Base-by-base conservation (phyloP, 1,140 invertebrate species). In the Drosophila willistoni region DNA sequence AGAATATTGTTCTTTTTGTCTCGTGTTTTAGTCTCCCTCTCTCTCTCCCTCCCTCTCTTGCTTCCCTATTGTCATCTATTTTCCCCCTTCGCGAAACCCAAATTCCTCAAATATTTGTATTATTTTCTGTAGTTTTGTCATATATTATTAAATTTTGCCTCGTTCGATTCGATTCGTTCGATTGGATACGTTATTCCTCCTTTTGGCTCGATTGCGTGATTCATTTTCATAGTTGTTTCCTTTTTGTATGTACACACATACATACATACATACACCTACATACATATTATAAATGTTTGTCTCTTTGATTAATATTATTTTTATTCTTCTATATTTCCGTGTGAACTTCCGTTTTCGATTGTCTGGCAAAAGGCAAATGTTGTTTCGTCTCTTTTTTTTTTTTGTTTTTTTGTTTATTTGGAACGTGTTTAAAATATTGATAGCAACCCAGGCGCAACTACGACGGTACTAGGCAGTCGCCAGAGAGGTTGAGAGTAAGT, bases 361-460 rank as follows among this genome's bases (percentile, higher is more conserved):
- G 10, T 44, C 36, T 64, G 41, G n/a, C 44, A 19, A 51, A 44
- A 47, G 44, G 41, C 62, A 51, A 64, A 34, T 59, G 25, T 65
- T 39, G 10, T 39, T 39, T 13, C 12, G 10, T 39, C 34, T 29
- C 13, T 55, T 55, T 17, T 12, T 19, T 19, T 41, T 39, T 39
- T 25, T 19, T 39, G 34, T 44, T 39, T 59, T 61, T 60, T 12
- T 36, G 34, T 36, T 86, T 81, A 39, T 39, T 77, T 89, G 84
- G 80, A 71, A 87, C 84, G 84, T 84, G 84, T 89, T 82, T 89
- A 64, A 84, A 87, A 89, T 87, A 89, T 87, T 87, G 77, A 87
- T 87, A 87, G 84, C 80, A 68, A 84, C 77, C 75, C 75, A 77
- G 71, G 74, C 68, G 36, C 12, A 70, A 77, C 74, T 75, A 64